Conservation (phyloP, 2,888 invertebrate species). For the Nesidiocoris tenuis region DNA sequence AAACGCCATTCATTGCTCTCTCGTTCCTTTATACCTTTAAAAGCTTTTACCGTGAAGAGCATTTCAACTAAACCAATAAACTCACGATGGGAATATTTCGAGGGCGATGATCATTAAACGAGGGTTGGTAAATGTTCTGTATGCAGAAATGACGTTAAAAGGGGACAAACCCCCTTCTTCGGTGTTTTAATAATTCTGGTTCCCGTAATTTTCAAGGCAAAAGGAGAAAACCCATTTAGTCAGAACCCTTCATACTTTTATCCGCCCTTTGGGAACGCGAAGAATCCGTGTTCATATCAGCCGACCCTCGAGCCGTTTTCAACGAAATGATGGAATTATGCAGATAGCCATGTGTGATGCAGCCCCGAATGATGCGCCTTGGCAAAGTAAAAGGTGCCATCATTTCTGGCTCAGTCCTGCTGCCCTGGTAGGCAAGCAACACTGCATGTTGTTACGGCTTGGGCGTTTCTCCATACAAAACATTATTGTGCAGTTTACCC, state of each 20-base stretch:
- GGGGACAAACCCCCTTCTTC: conserved; percentile 1
- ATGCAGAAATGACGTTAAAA: conserved; percentile 23
- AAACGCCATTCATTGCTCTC: too few relatives aligned
- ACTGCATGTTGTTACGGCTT: too few relatives aligned
- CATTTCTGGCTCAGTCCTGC: too few relatives aligned
- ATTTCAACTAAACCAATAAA: conserved; percentile 14
- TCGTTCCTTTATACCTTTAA: too few relatives aligned
- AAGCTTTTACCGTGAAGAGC: background rate
- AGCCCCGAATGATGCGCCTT: background rate
- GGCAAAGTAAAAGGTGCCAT: background rate
- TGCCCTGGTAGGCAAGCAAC: too few relatives aligned
- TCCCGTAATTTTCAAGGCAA: conserved; percentile 26
- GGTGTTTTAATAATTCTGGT: conserved; percentile 35
- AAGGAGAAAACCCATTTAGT: conserved; percentile 30
- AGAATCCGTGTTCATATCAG: conserved; percentile 36
- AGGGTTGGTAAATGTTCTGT: conserved; percentile 9
- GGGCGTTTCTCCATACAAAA: too few relatives aligned
- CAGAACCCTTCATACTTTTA: conserved; percentile 30
- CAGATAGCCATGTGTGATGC: conserved; percentile 10
- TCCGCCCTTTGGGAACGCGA: conserved; percentile 28
- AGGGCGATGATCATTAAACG: conserved; percentile 13
- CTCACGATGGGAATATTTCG: conserved; percentile 5
- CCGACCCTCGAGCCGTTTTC: conserved; percentile 13
- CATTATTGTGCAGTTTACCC: too few relatives aligned
- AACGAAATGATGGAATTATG: conserved; percentile 32